Conservation (phyloP, 2,113 vertebrate species). For the Reinhardtius hippoglossoides region DNA sequence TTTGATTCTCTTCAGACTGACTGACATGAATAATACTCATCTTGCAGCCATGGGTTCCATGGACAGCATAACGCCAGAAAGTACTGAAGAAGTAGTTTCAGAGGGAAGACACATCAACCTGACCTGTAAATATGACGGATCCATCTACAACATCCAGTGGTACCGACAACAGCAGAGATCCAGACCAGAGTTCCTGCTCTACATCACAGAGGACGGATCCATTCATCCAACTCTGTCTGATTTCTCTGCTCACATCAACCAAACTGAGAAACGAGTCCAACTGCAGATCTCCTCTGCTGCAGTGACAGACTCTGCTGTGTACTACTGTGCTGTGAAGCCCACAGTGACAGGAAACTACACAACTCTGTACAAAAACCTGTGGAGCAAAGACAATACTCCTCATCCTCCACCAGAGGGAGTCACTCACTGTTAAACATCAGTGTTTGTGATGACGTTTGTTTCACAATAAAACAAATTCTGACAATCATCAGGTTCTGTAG, state of each 20-base stretch:
- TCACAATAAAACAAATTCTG: too few relatives aligned
- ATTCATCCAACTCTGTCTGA: neutral
- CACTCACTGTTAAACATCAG: neutral
- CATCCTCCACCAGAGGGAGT: neutral
- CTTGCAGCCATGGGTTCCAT: conserved; percentile 26
- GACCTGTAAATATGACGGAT: conserved; percentile 18
- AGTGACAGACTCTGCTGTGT: conserved; percentile 30
- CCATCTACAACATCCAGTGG: conserved; percentile 15
- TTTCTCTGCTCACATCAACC: conserved; percentile 20
- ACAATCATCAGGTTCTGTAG: too few relatives aligned
- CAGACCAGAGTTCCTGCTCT: conserved; percentile 42
- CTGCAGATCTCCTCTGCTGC: conserved; percentile 10
- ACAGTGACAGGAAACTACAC: conserved; percentile 45
- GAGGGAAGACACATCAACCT: conserved; percentile 37
- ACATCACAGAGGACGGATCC: neutral
- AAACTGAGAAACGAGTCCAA: neutral
- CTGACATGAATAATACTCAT: conserved; percentile 17
- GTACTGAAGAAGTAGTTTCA: conserved; percentile 26
- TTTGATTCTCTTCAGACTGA: too few relatives aligned
- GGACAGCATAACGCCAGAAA: conserved; percentile 28
- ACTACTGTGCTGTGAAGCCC: conserved; percentile 11
- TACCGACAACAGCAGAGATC: conserved; percentile 25
- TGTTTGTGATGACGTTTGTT: too few relatives aligned
- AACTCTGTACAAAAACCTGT: conserved; percentile 39
- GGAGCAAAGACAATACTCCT: neutral